Evolutionary conservation across 1,140 invertebrate genomes (phyloP).

Genomic region (Stegodyphus dumicola): DNA sequence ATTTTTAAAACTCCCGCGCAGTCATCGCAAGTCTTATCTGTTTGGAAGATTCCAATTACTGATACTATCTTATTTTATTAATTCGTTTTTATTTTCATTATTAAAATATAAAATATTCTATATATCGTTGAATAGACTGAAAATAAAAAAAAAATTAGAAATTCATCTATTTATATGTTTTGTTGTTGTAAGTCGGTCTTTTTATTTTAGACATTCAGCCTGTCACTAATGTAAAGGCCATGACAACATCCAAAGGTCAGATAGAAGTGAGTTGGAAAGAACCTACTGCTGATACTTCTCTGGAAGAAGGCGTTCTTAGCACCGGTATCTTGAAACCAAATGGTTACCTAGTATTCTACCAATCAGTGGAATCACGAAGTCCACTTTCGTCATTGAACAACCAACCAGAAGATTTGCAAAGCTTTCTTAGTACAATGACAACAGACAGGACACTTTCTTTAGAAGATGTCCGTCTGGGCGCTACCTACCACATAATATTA

Average conservation of each 20-base stretch:
- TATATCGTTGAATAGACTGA: no score
- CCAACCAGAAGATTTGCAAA: background rate
- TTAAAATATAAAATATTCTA: no score
- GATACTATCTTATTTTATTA: no score
- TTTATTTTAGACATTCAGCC: background rate
- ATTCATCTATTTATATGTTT: no score
- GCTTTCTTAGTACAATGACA: background rate
- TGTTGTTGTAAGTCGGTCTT: no score
- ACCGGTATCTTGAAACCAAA: background rate
- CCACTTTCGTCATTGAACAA: background rate
- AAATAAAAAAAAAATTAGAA: no score
- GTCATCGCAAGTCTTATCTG: no score
- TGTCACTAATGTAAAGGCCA: background rate
- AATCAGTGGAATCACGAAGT: background rate
- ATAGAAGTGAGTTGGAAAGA: conserved; percentile 34
- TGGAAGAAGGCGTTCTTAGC: background rate
- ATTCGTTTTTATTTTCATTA: no score
- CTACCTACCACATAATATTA: conserved; percentile 15
- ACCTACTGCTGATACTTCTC: conserved; percentile 5
- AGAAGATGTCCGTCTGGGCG: conserved; percentile 37
- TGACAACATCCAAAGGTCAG: conserved; percentile 33
- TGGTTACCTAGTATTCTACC: conserved; percentile 17
- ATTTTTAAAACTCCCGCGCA: no score
- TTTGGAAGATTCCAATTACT: no score
- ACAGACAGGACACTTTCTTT: background rate